Evolutionary conservation across 2,888 invertebrate species (phyloP).

Genomic region (Perizoma affinitatum): DNA sequence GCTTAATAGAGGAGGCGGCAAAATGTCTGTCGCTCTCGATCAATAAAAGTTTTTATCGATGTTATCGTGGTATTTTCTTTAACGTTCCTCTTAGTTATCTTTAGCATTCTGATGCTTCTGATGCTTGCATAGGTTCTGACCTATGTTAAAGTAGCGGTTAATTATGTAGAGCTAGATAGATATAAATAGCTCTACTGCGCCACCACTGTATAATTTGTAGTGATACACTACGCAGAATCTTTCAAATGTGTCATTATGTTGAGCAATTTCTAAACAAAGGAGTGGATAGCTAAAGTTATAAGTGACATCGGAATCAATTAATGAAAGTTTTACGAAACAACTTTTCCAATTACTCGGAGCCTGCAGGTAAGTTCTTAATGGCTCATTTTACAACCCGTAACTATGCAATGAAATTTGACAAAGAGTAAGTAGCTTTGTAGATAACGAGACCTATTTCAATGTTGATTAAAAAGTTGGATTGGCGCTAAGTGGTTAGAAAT

Average conservation of each 20-base stretch:
- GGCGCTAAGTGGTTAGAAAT: too few species aligned
- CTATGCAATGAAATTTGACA: conserved; percentile 35
- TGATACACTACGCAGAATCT: background rate
- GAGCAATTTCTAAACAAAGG: conserved; percentile 43
- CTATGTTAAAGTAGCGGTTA: background rate
- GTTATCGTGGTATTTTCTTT: conserved; percentile 54
- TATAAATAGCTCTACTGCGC: too few species aligned
- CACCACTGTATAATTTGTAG: background rate
- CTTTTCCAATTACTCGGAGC: conserved; percentile 60
- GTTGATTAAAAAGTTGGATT: too few species aligned
- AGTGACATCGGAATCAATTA: conserved; percentile 56
- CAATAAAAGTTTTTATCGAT: conserved; percentile 84
- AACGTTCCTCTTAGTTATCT: conserved; percentile 20
- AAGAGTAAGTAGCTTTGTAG: background rate
- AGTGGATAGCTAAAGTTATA: conserved; percentile 45
- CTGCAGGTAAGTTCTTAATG: conserved; percentile 43
- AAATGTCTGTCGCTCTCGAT: conserved; percentile 69
- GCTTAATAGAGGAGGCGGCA: conserved; percentile 77
- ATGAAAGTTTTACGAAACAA: conserved; percentile 55
- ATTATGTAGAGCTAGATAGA: too few species aligned
- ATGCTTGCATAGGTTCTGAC: too few species aligned
- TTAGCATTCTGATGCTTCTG: too few species aligned
- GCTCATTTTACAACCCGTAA: conserved; percentile 32
- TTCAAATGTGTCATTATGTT: conserved; percentile 15
- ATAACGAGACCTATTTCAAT: too few species aligned